These are phyloP conservation scores for Stigmatopora argus DNA, from an alignment of 2,113 vertebrate genomes.

Conservation along the genomic window DNA sequence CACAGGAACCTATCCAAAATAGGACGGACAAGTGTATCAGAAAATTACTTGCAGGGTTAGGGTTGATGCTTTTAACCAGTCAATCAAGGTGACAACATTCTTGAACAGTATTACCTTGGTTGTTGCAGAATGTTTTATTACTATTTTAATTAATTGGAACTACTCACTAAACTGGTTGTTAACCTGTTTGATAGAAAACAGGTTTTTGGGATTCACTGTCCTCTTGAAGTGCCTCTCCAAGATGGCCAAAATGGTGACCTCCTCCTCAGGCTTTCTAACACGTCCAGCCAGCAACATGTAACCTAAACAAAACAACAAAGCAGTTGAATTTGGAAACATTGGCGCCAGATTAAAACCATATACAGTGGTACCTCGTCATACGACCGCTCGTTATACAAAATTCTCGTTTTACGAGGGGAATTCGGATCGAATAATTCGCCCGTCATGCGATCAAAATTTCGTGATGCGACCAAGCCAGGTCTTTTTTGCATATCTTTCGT, in stretches of 20 bases:
- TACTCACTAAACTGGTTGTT: constrained; percentile 83
- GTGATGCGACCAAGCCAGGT: too few relatives aligned
- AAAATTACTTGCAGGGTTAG: not conserved
- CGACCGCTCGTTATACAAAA: too few relatives aligned
- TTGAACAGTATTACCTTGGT: too few relatives aligned
- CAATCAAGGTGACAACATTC: too few relatives aligned
- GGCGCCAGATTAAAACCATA: not conserved
- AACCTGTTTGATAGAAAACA: constrained; percentile 83
- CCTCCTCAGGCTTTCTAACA: constrained; percentile 90
- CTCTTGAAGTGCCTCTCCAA: constrained; percentile 94
- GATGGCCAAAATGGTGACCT: constrained; percentile 77
- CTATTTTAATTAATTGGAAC: not conserved
- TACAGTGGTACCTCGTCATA: too few relatives aligned
- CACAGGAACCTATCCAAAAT: constrained; percentile 61
- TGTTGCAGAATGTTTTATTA: not conserved
- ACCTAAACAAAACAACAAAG: constrained; percentile 59
- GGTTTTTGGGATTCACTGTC: constrained; percentile 73
- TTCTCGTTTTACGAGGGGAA: too few relatives aligned
- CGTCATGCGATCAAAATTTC: too few relatives aligned
- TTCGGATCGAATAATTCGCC: too few relatives aligned
- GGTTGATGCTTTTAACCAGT: not conserved
- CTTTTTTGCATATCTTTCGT: too few relatives aligned
- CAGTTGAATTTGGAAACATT: not conserved
- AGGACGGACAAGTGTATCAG: not conserved
- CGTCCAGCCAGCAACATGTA: constrained; percentile 94